Percentiles rank a stretch among this genome's conserved stretches.
Evolutionary conservation across 2,888 invertebrate genomes (phyloP).

Genomic region (Phengaris arion): DNA sequence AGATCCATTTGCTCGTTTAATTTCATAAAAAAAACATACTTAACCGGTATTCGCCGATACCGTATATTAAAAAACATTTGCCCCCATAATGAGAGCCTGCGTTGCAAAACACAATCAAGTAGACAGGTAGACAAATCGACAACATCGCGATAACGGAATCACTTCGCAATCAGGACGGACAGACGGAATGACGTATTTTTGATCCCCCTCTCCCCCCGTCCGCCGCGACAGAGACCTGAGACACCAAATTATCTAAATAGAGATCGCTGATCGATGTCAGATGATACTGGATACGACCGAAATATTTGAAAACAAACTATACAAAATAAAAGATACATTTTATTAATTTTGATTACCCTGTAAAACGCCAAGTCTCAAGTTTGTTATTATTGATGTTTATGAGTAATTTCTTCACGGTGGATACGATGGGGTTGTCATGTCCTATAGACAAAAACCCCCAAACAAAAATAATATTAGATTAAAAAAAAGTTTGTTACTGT

Average conservation of each 20-base stretch:
- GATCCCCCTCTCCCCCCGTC: background rate
- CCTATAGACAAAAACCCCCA: too few species aligned
- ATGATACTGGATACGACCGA: slow-evolving; percentile 42
- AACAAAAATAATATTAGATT: too few species aligned
- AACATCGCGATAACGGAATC: slow-evolving; percentile 20
- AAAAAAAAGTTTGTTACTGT: too few species aligned
- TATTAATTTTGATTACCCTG: too few species aligned
- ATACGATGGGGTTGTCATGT: too few species aligned
- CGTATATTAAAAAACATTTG: background rate
- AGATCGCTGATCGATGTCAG: slow-evolving; percentile 54
- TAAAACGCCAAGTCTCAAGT: too few species aligned
- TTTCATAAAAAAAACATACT: too few species aligned
- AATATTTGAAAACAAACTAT: slow-evolving; percentile 11
- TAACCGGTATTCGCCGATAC: too few species aligned
- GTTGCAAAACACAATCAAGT: background rate
- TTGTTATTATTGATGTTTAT: too few species aligned
- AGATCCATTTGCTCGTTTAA: too few species aligned
- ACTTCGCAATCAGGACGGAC: slow-evolving; percentile 11
- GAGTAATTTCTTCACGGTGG: too few species aligned
- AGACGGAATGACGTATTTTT: slow-evolving; percentile 17
- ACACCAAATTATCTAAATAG: slow-evolving; percentile 74
- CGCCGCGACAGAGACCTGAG: slow-evolving; percentile 47
- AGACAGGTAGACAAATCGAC: slow-evolving; percentile 13
- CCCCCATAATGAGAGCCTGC: slow-evolving; percentile 13
- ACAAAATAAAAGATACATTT: too few species aligned